phyloP scores from a whole-genome alignment of 1,140 invertebrate genomes.

The Anthonomus grandis region DNA sequence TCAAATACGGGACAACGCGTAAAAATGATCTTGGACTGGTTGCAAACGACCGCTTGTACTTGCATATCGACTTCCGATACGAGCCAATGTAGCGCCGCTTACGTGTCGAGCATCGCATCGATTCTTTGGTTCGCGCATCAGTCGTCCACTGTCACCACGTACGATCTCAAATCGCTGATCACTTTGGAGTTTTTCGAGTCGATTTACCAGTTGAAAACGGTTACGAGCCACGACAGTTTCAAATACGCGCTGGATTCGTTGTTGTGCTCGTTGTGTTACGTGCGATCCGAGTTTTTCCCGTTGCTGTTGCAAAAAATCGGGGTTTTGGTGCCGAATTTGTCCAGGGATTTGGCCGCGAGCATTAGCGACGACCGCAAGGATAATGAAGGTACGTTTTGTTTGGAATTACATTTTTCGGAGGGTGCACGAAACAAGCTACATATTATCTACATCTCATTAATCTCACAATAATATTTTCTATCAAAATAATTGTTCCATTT shows the following conservation, averaged over 20 bases:
- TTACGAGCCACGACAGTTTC: conserved; percentile 63
- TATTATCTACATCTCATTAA: no score
- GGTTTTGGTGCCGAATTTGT: conserved; percentile 59
- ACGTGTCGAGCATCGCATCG: conserved; percentile 70
- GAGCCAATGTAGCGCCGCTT: conserved; percentile 51
- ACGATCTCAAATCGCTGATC: conserved; percentile 63
- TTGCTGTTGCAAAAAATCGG: conserved; percentile 70
- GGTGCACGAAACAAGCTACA: no score
- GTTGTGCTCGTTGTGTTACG: conserved; percentile 80
- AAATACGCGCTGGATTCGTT: conserved; percentile 77
- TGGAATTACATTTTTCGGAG: no score
- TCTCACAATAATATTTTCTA: no score
- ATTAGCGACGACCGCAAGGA: conserved; percentile 61
- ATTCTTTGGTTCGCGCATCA: conserved; percentile 78
- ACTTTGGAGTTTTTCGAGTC: conserved; percentile 68
- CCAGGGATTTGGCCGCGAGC: conserved; percentile 53
- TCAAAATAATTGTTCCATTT: no score
- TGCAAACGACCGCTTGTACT: conserved; percentile 54
- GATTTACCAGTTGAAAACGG: conserved; percentile 73
- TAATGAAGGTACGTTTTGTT: no score
- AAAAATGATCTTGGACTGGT: conserved; percentile 60
- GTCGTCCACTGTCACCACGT: conserved; percentile 55
- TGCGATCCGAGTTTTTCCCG: conserved; percentile 72
- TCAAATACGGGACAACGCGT: conserved; percentile 52
- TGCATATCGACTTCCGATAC: conserved; percentile 39